A percentile compares a stretch with the other conserved stretches of the same genome.
Evolutionary conservation across 2,797 vertebrate species (phyloP).

Genomic region (Alouatta caraya): DNA sequence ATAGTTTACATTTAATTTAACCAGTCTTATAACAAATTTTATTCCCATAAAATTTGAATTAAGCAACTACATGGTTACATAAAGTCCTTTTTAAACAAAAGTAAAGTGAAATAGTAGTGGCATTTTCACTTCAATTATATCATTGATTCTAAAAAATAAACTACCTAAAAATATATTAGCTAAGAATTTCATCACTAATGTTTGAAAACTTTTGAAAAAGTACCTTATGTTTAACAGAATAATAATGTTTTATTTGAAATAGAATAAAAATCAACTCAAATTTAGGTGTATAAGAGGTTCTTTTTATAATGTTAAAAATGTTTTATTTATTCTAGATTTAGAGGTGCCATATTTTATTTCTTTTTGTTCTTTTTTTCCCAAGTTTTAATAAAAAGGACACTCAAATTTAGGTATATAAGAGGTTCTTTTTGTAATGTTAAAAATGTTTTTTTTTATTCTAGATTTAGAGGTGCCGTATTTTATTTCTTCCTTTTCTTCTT

Average conservation of each 20-base stretch:
- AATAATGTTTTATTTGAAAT: conserved; percentile 30
- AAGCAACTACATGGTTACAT: background rate
- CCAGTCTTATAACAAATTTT: background rate
- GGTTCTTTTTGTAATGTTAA: background rate
- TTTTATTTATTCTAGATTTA: background rate
- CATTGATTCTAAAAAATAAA: background rate
- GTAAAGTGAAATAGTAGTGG: background rate
- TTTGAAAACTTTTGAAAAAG: conserved; percentile 29
- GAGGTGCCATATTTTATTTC: background rate
- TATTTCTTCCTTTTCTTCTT: background rate
- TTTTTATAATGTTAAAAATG: conserved; percentile 18
- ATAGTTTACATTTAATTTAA: background rate
- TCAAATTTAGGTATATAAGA: background rate
- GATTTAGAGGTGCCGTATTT: background rate
- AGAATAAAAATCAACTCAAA: background rate
- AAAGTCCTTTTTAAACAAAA: background rate
- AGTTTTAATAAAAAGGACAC: background rate
- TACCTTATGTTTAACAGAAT: background rate
- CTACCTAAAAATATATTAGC: background rate
- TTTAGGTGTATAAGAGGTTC: background rate
- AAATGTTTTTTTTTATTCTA: conserved; percentile 19
- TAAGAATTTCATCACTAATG: conserved; percentile 26
- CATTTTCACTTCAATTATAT: background rate
- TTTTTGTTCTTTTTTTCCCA: background rate
- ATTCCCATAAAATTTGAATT: background rate